Evolutionary conservation across 1,140 invertebrate genomes (phyloP).

Genomic region (Achatina immaculata): DNA sequence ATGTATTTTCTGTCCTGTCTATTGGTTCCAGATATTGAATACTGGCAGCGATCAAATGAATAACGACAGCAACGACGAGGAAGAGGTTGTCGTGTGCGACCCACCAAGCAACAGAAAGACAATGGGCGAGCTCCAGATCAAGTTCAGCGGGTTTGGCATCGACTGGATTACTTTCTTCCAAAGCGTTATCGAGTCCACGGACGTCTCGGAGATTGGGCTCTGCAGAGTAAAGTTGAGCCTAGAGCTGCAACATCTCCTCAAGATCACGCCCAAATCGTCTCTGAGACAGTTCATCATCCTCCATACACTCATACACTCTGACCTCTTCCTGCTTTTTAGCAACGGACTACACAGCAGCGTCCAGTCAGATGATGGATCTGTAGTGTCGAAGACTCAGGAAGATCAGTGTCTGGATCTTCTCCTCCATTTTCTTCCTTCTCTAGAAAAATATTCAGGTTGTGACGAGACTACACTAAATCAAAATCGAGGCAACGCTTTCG

Average conservation of each 20-base stretch:
- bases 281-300: conserved; percentile 46
- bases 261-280: conserved; percentile 42
- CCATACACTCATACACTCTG: conserved; percentile 47
- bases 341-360: neutral
- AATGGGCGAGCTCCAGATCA: conserved; percentile 38
- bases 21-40: conserved; percentile 25
- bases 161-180: conserved; percentile 45
- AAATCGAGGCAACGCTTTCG: conserved; percentile 13
- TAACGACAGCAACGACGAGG: neutral
- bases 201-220: conserved; percentile 36
- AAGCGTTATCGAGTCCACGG: conserved; percentile 34
- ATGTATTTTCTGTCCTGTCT: no score
- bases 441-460: conserved; percentile 40
- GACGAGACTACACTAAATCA: conserved; percentile 18
- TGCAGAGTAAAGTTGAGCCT: conserved; percentile 40
- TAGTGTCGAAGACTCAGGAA: conserved; percentile 19
- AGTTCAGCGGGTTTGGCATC: conserved; percentile 41
- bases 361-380: neutral
- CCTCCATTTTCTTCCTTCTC: conserved; percentile 40
- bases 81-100: conserved; percentile 11
- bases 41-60: conserved; percentile 12
- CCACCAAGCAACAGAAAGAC: neutral
- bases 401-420: conserved; percentile 45
- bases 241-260: conserved; percentile 41
- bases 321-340: conserved; percentile 40